Evolutionary conservation across 2,113 vertebrate species (phyloP), one percentile per base, ranked within the genome.

Genomic region (Triplophysa dalaica): DNA sequence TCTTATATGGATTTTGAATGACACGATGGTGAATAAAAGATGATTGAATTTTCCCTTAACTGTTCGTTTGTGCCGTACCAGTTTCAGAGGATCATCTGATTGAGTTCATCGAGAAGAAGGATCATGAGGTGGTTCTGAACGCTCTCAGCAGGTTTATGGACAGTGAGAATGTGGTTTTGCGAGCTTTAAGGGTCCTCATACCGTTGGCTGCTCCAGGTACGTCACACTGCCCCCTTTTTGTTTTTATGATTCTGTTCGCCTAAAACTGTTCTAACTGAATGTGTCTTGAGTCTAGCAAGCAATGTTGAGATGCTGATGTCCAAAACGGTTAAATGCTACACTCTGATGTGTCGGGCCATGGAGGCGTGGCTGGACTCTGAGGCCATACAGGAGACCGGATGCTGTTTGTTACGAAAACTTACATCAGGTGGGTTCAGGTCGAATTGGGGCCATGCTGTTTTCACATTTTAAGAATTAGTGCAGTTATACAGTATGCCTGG

Each of bases 251-350:
- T 52, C 14, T 52, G 50, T 52, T 52, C 13, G 16, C 50, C 13
- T 8, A 50, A 13, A 52, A 52, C 0, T 19, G 45, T 12, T 7
- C 38, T 68, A 29, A 21, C 33, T 9, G 21, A 14, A 17, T 64
- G 10, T 43, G 83, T 88, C 76, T 85, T 83, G 43, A 81, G 87
- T 87, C 69, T 76, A 99, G 98, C 90, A 88, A 95, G 90, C 84
- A 98, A 98, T 75, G 94, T 96, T 74, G 98, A 99, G 92, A 91
- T 97, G 45, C 88, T 99, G 66, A 98, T 99, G 98, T 98, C 97
- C 26, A 97, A 97, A 83, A 93, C 94, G 21, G 91, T 94, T 80
- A 93, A 95, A n/a, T 98, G 96, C 89, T 98, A 98, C 85, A 95
- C 92, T 69, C 2, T 93, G 16, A 86, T 95, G 81, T 93, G 94